Evolutionary conservation across 1,140 invertebrate species (phyloP).

Genomic region (Plectrocnemia conspersa): DNA sequence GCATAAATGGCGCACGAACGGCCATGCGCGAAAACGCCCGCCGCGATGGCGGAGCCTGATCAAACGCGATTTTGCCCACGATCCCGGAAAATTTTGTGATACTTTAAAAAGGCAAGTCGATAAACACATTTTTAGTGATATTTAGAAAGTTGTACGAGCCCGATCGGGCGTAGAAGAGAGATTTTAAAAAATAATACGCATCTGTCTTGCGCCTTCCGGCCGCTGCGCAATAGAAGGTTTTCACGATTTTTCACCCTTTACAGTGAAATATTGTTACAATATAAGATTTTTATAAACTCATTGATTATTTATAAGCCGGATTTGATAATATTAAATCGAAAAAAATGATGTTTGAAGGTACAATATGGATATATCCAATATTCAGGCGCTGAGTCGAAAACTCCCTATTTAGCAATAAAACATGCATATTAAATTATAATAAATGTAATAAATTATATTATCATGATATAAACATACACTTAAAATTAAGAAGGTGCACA

Average conservation of each 20-base stretch:
- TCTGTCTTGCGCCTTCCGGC: background rate
- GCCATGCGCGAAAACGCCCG: background rate
- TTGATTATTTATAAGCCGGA: too few relatives aligned
- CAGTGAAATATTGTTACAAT: background rate
- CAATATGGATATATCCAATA: too few relatives aligned
- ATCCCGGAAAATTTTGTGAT: slow-evolving; percentile 21
- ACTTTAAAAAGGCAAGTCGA: slow-evolving; percentile 25
- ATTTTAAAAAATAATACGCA: slow-evolving; percentile 36
- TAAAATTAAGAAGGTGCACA: too few relatives aligned
- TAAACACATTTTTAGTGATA: background rate
- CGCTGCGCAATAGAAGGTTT: slow-evolving; percentile 17
- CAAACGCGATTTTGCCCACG: slow-evolving; percentile 13
- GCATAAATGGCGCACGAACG: background rate
- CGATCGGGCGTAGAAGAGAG: slow-evolving; percentile 9
- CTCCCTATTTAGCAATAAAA: too few relatives aligned
- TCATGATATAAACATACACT: too few relatives aligned
- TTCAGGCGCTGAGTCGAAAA: too few relatives aligned
- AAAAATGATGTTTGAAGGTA: too few relatives aligned
- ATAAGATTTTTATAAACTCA: slow-evolving; percentile 9
- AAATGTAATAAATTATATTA: too few relatives aligned
- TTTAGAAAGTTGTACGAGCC: background rate
- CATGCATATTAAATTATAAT: too few relatives aligned
- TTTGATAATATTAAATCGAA: too few relatives aligned
- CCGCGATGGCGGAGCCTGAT: slow-evolving; percentile 1
- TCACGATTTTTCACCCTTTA: background rate